These are phyloP conservation scores for Harmothoe impar DNA, from an alignment of 2,888 invertebrate genomes.

Conservation along the genomic window DNA sequence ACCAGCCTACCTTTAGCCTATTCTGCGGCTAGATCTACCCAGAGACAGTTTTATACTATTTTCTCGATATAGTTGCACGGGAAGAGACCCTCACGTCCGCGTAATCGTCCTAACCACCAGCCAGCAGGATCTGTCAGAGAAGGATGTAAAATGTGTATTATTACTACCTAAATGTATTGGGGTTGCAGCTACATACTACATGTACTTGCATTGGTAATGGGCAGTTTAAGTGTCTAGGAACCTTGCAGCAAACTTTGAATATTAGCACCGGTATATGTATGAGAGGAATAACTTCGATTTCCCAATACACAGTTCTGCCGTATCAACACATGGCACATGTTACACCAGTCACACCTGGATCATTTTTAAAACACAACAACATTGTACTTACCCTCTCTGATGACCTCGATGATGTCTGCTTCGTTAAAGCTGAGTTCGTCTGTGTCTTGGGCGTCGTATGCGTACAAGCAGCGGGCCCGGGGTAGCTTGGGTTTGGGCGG, in stretches of 20 bases:
- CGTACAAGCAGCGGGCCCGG: constrained; percentile 85
- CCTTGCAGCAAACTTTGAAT: too few species aligned
- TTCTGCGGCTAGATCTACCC: not conserved
- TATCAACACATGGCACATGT: too few species aligned
- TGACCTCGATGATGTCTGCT: constrained; percentile 87
- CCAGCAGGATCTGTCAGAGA: constrained; percentile 86
- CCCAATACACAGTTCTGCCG: too few species aligned
- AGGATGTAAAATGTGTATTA: not conserved
- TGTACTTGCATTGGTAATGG: constrained; percentile 11
- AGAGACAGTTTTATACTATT: constrained; percentile 66
- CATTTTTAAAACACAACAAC: too few species aligned
- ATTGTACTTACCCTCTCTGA: constrained; percentile 78
- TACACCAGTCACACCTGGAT: too few species aligned
- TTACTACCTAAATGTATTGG: not conserved
- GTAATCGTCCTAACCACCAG: constrained; percentile 88
- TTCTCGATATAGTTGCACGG: constrained; percentile 88
- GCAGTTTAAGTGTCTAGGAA: too few species aligned
- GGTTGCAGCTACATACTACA: too few species aligned
- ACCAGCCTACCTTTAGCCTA: not conserved
- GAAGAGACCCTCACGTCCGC: constrained; percentile 87
- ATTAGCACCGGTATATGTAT: too few species aligned
- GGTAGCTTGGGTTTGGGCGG: constrained; percentile 82
- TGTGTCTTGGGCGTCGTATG: constrained; percentile 87
- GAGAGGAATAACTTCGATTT: too few species aligned
- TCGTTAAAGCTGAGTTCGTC: constrained; percentile 87